Percentiles rank a stretch among this genome's conserved stretches.
phyloP scores from a whole-genome alignment of 2,113 vertebrate genomes.

The Cercocebus atys region DNA sequence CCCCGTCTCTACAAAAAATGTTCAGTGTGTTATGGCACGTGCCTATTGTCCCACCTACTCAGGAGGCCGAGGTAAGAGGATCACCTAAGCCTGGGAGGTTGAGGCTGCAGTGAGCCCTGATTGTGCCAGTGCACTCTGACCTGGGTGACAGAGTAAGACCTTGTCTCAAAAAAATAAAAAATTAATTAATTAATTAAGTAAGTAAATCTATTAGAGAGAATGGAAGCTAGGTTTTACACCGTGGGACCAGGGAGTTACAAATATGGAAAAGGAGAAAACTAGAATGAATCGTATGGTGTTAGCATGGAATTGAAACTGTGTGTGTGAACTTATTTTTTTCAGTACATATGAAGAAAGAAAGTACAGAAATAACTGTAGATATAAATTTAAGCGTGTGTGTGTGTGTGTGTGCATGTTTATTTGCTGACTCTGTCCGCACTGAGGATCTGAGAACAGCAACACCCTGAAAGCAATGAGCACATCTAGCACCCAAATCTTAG shows the following conservation, averaged over 20 bases:
- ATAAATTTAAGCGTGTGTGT: neutral
- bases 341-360: neutral
- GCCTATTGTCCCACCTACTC: no score
- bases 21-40: no score
- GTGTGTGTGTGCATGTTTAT: neutral
- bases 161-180: no score
- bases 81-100: no score
- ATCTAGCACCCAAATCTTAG: constrained; percentile 1
- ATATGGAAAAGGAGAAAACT: neutral
- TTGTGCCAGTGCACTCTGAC: no score
- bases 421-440: neutral
- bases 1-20: no score
- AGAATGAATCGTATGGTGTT: neutral
- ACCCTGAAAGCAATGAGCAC: neutral
- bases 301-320: neutral
- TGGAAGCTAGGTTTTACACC: neutral
- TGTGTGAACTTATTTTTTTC: neutral
- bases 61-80: no score
- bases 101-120: no score
- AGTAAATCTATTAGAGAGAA: neutral
- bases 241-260: neutral
- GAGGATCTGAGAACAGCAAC: neutral
- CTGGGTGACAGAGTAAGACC: no score
- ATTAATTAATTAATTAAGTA: no score
- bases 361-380: neutral